phyloP scores from a whole-genome alignment of 2,113 vertebrate genomes.

The Telmatochromis sp. region DNA sequence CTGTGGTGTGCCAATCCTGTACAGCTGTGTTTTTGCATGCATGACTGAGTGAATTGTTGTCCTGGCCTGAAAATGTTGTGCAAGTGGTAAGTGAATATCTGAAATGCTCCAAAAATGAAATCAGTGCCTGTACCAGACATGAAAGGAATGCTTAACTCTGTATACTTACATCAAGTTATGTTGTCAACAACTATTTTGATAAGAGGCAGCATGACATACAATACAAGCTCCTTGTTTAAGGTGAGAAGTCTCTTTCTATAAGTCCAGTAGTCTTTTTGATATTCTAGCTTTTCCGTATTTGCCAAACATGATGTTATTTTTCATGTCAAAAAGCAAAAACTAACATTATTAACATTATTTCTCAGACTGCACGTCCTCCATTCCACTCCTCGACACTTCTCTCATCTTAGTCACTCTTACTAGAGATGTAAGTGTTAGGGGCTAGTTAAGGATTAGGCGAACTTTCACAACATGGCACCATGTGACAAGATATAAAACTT shows the following conservation, averaged over 20 bases:
- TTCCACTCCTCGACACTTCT: neutral
- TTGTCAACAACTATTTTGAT: neutral
- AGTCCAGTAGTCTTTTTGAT: neutral
- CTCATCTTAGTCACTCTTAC: neutral
- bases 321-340: neutral
- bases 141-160: neutral
- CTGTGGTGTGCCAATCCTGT: neutral
- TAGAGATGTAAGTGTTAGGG: neutral
- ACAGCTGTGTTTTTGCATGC: neutral
- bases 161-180: neutral
- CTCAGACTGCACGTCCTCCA: neutral
- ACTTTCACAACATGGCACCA: neutral
- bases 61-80: neutral
- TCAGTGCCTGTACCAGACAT: neutral
- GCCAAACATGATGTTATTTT: neutral
- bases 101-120: neutral
- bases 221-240: neutral
- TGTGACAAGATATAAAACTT: neutral
- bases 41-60: neutral
- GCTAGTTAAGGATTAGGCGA: neutral
- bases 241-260: neutral
- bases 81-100: neutral
- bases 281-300: neutral
- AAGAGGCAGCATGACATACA: neutral
- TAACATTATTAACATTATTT: neutral